A percentile compares a stretch with the other conserved stretches of the same genome.
These are phyloP conservation scores for Pelodytes ibericus DNA, from an alignment of 2,797 vertebrate species.

Conservation along the genomic window DNA sequence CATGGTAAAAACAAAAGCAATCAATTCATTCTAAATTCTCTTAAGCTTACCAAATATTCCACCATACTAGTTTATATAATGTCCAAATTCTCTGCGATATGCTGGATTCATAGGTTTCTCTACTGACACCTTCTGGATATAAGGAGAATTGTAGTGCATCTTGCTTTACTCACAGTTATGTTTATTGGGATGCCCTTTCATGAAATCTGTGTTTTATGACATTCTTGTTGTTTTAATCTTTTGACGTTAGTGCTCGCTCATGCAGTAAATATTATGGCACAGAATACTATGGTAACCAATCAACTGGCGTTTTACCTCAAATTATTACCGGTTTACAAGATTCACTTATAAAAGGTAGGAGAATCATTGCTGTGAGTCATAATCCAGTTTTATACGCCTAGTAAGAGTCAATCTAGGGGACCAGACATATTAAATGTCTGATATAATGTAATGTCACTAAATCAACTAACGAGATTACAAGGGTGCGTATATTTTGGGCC, in stretches of 20 bases:
- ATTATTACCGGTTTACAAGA: not conserved
- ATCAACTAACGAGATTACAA: too few relatives aligned
- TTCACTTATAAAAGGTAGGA: not conserved
- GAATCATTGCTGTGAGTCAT: not conserved
- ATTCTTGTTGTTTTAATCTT: not conserved
- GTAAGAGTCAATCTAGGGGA: not conserved
- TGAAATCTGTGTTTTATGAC: not conserved
- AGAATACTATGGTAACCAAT: not conserved
- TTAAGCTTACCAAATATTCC: too few relatives aligned
- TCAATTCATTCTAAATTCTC: too few relatives aligned
- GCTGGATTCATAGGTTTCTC: not conserved
- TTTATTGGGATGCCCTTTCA: not conserved
- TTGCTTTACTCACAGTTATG: not conserved
- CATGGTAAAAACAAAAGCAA: too few relatives aligned
- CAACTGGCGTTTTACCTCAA: not conserved
- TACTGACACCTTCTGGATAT: not conserved
- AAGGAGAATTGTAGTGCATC: not conserved
- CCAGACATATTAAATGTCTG: too few relatives aligned
- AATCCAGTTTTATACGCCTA: not conserved
- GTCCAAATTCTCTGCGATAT: not conserved
- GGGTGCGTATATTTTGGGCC: too few relatives aligned
- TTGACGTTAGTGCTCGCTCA: not conserved
- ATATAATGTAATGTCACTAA: too few relatives aligned
- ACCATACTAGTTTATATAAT: too few relatives aligned
- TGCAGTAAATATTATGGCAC: too few relatives aligned